phyloP scores from a whole-genome alignment of 2,888 invertebrate genomes.

The Neocrepidodera transversa region DNA sequence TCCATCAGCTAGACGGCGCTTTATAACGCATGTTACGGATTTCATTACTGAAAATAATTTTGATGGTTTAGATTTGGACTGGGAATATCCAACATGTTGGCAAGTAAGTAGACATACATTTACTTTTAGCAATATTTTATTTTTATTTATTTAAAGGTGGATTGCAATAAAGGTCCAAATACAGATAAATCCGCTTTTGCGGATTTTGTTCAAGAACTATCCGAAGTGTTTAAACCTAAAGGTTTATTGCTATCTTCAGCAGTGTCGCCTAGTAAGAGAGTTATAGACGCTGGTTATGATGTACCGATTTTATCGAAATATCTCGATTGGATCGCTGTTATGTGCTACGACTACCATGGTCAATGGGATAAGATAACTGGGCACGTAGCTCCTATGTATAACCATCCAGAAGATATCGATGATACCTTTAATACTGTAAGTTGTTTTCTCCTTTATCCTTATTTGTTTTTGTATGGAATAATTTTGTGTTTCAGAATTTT shows the following conservation, averaged over 20 bases:
- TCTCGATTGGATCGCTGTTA: conserved; percentile 89
- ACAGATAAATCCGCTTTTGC: conserved; percentile 84
- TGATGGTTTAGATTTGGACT: conserved; percentile 91
- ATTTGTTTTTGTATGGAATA: too few species aligned
- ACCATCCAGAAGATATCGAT: conserved; percentile 75
- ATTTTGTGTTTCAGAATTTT: conserved; percentile 70
- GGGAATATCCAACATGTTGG: conserved; percentile 95
- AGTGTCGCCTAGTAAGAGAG: conserved; percentile 83
- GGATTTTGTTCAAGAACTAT: conserved; percentile 76
- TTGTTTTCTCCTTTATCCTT: background rate
- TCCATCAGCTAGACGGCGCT: conserved; percentile 72
- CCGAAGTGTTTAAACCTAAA: conserved; percentile 73
- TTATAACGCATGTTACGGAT: conserved; percentile 76
- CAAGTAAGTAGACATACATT: conserved; percentile 68
- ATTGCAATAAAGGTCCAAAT: conserved; percentile 81
- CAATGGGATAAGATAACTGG: conserved; percentile 92
- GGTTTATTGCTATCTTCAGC: conserved; percentile 81
- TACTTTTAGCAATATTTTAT: too few species aligned
- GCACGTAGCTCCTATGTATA: conserved; percentile 88
- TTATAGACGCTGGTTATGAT: conserved; percentile 86
- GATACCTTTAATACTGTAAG: conserved; percentile 78
- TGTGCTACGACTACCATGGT: conserved; percentile 92
- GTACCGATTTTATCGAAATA: conserved; percentile 76
- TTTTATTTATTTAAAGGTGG: conserved; percentile 64
- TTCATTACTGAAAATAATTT: conserved; percentile 83